Conservation (phyloP, 1,140 invertebrate genomes). For the Geopemphigus sp. region DNA sequence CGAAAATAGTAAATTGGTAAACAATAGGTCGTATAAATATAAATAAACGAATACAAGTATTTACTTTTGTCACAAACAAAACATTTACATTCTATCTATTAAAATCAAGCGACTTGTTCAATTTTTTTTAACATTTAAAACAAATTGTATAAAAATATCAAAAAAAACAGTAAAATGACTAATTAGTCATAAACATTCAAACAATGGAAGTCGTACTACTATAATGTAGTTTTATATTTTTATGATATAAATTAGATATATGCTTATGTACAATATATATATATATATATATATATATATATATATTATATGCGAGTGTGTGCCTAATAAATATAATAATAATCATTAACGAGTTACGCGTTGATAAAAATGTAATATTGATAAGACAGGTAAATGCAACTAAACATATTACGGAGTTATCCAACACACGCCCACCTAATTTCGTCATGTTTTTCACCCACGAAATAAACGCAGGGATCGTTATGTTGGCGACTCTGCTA, state of each 20-base stretch:
- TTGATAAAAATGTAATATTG: constrained; percentile 18
- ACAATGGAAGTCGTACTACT: constrained; percentile 12
- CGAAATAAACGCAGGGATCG: no score
- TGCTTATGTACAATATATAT: background rate
- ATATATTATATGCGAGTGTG: background rate
- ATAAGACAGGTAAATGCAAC: background rate
- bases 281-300: background rate
- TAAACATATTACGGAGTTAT: background rate
- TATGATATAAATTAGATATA: background rate
- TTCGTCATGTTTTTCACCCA: no score
- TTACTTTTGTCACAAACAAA: no score
- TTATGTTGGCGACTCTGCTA: background rate
- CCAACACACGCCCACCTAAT: no score
- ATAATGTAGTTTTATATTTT: background rate
- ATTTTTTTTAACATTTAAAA: background rate
- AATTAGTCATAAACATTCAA: constrained; percentile 19
- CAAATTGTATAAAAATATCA: background rate
- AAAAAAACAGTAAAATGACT: background rate
- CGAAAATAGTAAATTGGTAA: no score
- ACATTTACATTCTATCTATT: background rate
- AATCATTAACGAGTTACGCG: background rate
- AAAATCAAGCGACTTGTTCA: background rate
- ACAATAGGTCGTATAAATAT: no score
- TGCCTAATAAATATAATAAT: constrained; percentile 16
- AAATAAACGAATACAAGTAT: no score